Percentiles rank a stretch among this genome's conserved stretches.
Conservation (phyloP, 2,888 invertebrate species). For the Argyra leucocephala region DNA sequence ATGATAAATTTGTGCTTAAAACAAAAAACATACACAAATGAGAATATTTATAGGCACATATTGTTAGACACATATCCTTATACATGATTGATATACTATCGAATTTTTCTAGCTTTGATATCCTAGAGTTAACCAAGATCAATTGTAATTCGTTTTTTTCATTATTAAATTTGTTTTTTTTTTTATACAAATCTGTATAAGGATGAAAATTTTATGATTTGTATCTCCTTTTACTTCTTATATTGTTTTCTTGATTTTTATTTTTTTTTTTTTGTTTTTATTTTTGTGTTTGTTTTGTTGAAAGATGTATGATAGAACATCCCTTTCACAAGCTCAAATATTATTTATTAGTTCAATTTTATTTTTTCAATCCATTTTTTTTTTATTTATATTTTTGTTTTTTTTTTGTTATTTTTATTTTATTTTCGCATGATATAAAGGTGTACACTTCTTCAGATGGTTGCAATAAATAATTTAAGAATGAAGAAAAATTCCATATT, state of each 20-base stretch:
- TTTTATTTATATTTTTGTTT: neutral
- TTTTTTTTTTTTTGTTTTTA: neutral
- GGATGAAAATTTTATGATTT: slow-evolving; percentile 14
- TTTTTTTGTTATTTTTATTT: neutral
- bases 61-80: too few species aligned
- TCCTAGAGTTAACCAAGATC: neutral
- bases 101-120: too few species aligned
- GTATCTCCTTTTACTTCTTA: neutral
- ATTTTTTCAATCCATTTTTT: neutral
- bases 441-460: neutral
- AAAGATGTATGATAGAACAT: neutral
- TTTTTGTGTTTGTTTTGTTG: neutral
- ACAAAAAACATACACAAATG: too few species aligned
- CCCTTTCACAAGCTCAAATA: neutral
- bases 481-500: neutral
- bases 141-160: slow-evolving; percentile 12
- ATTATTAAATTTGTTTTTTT: slow-evolving; percentile 10
- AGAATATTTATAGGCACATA: too few species aligned
- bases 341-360: slow-evolving; percentile 6
- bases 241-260: neutral
- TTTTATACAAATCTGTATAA: slow-evolving; percentile 15
- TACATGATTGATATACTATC: too few species aligned
- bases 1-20: too few species aligned
- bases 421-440: neutral
- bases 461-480: slow-evolving; percentile 4